Evolutionary conservation across 2,797 vertebrate genomes (phyloP).

Genomic region (Helostoma temminkii): DNA sequence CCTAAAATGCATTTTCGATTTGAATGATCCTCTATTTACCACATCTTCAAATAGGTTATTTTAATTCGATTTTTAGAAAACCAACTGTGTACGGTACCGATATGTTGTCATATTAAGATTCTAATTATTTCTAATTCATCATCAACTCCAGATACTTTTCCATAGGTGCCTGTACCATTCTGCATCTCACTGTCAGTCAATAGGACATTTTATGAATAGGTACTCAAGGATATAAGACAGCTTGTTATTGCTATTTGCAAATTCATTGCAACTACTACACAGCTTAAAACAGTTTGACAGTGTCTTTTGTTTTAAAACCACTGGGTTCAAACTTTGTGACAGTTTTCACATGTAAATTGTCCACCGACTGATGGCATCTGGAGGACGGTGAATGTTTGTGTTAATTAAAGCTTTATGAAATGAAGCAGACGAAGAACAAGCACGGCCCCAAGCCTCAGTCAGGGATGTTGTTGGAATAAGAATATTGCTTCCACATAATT

Average conservation of each 20-base stretch:
- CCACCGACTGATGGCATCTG: constrained; percentile 31
- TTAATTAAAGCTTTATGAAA: constrained; percentile 53
- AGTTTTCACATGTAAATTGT: not conserved
- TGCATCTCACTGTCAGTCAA: constrained; percentile 18
- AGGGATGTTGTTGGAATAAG: constrained; percentile 37
- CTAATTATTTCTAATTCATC: not conserved
- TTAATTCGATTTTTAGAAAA: not conserved
- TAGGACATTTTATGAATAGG: constrained; percentile 11
- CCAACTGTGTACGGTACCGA: accelerated
- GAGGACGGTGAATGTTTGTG: constrained; percentile 48
- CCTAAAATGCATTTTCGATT: no score
- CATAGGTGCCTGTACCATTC: not conserved
- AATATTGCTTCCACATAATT: constrained; percentile 55
- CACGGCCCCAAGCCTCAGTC: constrained; percentile 13
- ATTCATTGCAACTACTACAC: not conserved
- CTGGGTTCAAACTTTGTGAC: not conserved
- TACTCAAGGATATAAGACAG: constrained; percentile 23
- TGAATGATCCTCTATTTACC: no score
- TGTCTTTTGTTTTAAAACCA: not conserved
- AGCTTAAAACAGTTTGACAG: not conserved
- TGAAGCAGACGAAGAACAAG: constrained; percentile 39
- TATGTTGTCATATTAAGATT: not conserved
- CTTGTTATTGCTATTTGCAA: constrained; percentile 28
- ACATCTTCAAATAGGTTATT: no score
- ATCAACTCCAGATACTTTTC: not conserved